These are phyloP conservation scores for Tanytarsus gracilentus DNA, from an alignment of 2,888 invertebrate genomes.

Conservation along the genomic window DNA sequence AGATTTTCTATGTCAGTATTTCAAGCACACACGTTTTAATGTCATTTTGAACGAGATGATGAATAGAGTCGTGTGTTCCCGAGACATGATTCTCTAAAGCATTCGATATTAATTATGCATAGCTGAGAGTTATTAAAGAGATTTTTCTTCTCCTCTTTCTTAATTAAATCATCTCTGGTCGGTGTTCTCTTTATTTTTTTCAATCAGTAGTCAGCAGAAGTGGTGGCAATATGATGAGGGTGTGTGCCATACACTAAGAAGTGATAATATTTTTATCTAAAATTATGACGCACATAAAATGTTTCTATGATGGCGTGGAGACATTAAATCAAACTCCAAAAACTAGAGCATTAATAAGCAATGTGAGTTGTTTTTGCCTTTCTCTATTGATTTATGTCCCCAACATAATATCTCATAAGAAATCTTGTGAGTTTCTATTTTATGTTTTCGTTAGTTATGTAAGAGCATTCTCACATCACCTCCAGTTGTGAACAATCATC, in stretches of 20 bases:
- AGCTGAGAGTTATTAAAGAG: background rate
- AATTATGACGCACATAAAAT: background rate
- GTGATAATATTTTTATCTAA: conserved; percentile 7
- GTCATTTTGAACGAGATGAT: background rate
- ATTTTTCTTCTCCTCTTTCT: conserved; percentile 8
- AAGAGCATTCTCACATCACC: too few species aligned
- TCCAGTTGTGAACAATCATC: too few species aligned
- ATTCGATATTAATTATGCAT: conserved; percentile 24
- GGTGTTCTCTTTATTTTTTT: background rate
- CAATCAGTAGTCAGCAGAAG: too few species aligned
- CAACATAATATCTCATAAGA: too few species aligned
- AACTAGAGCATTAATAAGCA: too few species aligned
- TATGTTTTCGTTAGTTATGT: too few species aligned
- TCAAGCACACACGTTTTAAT: background rate
- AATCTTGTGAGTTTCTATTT: too few species aligned
- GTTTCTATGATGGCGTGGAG: background rate
- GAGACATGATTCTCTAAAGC: conserved; percentile 1
- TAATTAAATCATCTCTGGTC: conserved; percentile 24
- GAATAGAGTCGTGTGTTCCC: background rate
- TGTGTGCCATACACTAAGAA: background rate
- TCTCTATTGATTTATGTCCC: too few species aligned
- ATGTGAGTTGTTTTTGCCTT: too few species aligned
- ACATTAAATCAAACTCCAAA: background rate
- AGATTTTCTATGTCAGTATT: background rate
- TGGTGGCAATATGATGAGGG: too few species aligned